Base-by-base conservation (phyloP, 2,113 vertebrate species). In the Marcusenius ussheri region DNA sequence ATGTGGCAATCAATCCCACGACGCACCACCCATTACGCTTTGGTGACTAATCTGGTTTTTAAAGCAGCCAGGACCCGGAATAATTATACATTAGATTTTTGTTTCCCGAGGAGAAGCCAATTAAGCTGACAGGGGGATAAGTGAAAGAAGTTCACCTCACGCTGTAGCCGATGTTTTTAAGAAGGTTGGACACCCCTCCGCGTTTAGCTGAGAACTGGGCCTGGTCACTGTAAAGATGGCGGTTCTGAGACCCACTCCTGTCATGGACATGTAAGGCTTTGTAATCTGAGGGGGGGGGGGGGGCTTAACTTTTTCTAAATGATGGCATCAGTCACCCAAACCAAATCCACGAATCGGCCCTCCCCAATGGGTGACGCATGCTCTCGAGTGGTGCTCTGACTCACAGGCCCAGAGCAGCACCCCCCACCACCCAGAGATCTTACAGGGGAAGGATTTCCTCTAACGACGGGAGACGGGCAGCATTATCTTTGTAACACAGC, bases 81-180 rank as follows among this genome's bases (percentile, higher is more conserved):
- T 94, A 86, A 49, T 86, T 50, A 47, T 86, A 49, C 13, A 27
- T 94, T 92, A 92, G 88, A 24, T 91, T 91, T 87, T 70, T 51
- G 93, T 94, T 93, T 89, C 90, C 31, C 90, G 84, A 92, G 87
- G 92, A 93, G 93, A 94, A 93, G 91, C 92, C 92, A 94, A 93
- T 94, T 94, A 93, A 84, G 83, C 90, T 91, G 88, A 62, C 92
- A 24, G 24, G 89, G 92, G 13, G 92, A 90, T 87, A 91, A 91
- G 92, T 92, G 87, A 93, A 92, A 91, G 47, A 92, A 91, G 93
- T 91, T 92, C 92, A 93, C 93, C 93, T 93, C 92, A 91, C 91
- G 91, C 93, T 74, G 91, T 91, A 91, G 90, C 15, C 58, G 85
- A 89, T 88, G 91, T 17, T 5, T 91, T 90, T 93, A 93, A 94